Evolutionary conservation across 2,113 vertebrate genomes (phyloP), one percentile per base, ranked within the genome.

Genomic region (Spheniscus mendiculus): DNA sequence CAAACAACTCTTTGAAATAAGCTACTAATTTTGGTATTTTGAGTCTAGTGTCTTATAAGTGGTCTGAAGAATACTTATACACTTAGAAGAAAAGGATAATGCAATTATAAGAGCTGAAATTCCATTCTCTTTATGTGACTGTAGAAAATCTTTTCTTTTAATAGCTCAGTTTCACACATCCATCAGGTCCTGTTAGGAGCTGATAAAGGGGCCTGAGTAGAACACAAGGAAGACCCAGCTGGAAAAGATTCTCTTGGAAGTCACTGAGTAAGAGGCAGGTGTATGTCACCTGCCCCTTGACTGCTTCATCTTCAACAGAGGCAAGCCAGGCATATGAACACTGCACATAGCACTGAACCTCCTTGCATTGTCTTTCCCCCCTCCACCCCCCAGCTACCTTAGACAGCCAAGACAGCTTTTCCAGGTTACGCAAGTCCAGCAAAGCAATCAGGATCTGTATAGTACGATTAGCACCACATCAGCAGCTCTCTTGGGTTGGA

Each of bases 31-130:
- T 71, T 27, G 17, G 7, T 81, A 70, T 86, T 85, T 72, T 86
- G 49, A 72, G n/a, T 83, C 22, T 59, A 91, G 58, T 65, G 42
- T 77, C 83, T 91, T 85, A 80, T 66, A 53, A 95, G 59, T 73
- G 22, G 20, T 66, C 34, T 88, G 42, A 96, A 87, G 69, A 91
- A 36, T n/a, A 90, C 49, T 79, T 50, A 20, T 0, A 26, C 38
- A 34, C 61, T 76, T 45, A 21, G 12, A 89, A 90, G 19, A 56
- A 87, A 89, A 84, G 15, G 29, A 80, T 9, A 86, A 69, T 22
- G 17, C 47, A 76, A 30, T 87, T 74, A 3, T 34, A 56, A 82
- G 45, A 85, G 22, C 62, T 80, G 72, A 45, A 90, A 92, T 12
- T 52, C 6, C 22, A 40, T 42, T 87, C 5, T 77, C 55, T 78